These are phyloP conservation scores for Nasonia longicornis DNA, from an alignment of 1,140 invertebrate species.

Conservation along the genomic window DNA sequence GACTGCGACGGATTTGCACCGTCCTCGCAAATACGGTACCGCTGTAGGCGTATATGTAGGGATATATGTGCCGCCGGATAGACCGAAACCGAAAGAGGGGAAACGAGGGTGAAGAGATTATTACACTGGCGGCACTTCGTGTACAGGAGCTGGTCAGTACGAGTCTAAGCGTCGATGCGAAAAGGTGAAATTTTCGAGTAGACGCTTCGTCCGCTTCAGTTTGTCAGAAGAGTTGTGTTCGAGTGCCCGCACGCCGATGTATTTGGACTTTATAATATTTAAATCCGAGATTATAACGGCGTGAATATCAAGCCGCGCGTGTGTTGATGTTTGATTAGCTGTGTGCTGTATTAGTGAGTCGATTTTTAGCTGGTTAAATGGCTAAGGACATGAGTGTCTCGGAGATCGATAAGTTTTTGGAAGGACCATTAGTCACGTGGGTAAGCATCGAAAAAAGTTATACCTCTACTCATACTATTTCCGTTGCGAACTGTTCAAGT, in stretches of 20 bases:
- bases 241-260: too few species aligned
- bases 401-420: slow-evolving; percentile 41
- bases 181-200: neutral
- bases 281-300: too few species aligned
- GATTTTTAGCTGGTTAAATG: neutral
- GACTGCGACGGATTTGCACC: neutral
- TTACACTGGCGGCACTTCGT: too few species aligned
- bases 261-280: too few species aligned
- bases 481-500: too few species aligned
- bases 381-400: neutral
- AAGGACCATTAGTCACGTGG: slow-evolving; percentile 48
- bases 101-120: neutral
- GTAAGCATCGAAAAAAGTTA: slow-evolving; percentile 18
- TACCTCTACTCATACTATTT: slow-evolving; percentile 20
- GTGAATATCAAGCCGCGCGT: too few species aligned
- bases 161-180: neutral
- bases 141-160: neutral
- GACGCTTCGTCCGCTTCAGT: too few species aligned
- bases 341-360: too few species aligned
- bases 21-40: neutral
- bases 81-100: too few species aligned
- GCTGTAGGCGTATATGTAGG: too few species aligned
- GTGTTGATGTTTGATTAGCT: too few species aligned
- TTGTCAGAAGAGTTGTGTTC: too few species aligned
- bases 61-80: neutral